A percentile compares a stretch with the other conserved stretches of the same genome.
Evolutionary conservation across 2,797 vertebrate genomes (phyloP).

Genomic region (Telmatherina bonti): DNA sequence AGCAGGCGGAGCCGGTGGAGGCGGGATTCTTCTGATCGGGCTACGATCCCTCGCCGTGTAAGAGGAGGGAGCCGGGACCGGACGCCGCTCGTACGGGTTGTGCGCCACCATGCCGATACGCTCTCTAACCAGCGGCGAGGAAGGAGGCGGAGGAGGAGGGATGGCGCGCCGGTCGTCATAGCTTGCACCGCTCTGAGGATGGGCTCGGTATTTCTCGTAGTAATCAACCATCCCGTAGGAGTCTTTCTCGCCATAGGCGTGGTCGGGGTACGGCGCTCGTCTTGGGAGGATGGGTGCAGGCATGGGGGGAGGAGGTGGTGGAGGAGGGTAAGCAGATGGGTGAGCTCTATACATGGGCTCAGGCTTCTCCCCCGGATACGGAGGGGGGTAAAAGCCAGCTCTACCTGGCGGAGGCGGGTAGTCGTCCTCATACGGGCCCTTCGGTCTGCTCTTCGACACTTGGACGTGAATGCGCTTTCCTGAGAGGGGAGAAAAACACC

Average conservation of each 20-base stretch:
- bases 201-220: slow-evolving; percentile 85
- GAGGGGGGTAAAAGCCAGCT: slow-evolving; percentile 78
- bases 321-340: slow-evolving; percentile 76
- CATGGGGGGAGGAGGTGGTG: slow-evolving; percentile 72
- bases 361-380: slow-evolving; percentile 68
- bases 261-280: slow-evolving; percentile 71
- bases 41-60: slow-evolving; percentile 91
- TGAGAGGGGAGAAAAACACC: slow-evolving; percentile 63
- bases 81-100: slow-evolving; percentile 88
- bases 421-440: slow-evolving; percentile 84
- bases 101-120: slow-evolving; percentile 81
- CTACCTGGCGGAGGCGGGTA: slow-evolving; percentile 75
- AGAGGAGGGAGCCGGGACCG: slow-evolving; percentile 76
- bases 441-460: slow-evolving; percentile 92
- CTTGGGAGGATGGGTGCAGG: slow-evolving; percentile 77
- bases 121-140: slow-evolving; percentile 85
- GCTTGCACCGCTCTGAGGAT: slow-evolving; percentile 57
- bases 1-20: slow-evolving; percentile 65
- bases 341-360: slow-evolving; percentile 75
- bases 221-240: slow-evolving; percentile 80
- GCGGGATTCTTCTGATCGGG: slow-evolving; percentile 88
- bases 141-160: slow-evolving; percentile 84
- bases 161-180: slow-evolving; percentile 78
- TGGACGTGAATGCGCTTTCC: slow-evolving; percentile 96
- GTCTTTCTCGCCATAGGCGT: slow-evolving; percentile 67